Conservation (phyloP, 1,140 invertebrate species). For the Diorhabda elongata region DNA sequence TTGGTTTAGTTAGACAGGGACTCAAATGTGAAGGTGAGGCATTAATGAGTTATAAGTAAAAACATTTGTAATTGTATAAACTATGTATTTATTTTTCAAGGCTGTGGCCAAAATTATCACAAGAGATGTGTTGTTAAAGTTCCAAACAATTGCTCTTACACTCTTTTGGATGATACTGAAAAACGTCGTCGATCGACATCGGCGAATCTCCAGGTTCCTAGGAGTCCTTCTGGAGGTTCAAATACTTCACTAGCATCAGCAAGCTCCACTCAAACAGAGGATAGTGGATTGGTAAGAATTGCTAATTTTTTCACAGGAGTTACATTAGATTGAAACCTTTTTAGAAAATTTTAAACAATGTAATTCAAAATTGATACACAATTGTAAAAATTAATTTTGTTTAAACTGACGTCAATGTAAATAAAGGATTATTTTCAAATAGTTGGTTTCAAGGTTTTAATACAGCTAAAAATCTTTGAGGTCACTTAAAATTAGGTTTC, state of each 20-base stretch:
- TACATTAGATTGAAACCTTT: constrained; percentile 23
- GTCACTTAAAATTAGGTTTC: too few species aligned
- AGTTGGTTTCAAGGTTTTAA: too few species aligned
- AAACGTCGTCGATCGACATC: constrained; percentile 50
- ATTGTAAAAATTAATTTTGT: too few species aligned
- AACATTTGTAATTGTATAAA: neutral
- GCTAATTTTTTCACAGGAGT: constrained; percentile 46
- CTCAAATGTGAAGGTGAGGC: constrained; percentile 94
- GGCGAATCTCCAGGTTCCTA: constrained; percentile 59
- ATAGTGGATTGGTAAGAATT: constrained; percentile 49
- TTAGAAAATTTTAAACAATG: neutral
- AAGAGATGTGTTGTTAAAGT: constrained; percentile 98
- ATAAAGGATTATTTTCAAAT: too few species aligned
- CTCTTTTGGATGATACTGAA: constrained; percentile 49
- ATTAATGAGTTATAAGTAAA: too few species aligned
- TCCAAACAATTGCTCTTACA: constrained; percentile 88
- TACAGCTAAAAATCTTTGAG: too few species aligned
- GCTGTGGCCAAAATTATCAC: constrained; percentile 96
- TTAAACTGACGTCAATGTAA: too few species aligned
- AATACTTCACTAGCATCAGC: constrained; percentile 42
- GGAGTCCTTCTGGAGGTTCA: constrained; percentile 60
- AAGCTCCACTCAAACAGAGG: constrained; percentile 49
- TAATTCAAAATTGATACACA: neutral
- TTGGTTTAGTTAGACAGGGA: constrained; percentile 95
- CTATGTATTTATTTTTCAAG: constrained; percentile 53